Evolutionary conservation across 2,113 vertebrate genomes (phyloP), one percentile per base, ranked within the genome.

Genomic region (Phylloscopus trochiloides): DNA sequence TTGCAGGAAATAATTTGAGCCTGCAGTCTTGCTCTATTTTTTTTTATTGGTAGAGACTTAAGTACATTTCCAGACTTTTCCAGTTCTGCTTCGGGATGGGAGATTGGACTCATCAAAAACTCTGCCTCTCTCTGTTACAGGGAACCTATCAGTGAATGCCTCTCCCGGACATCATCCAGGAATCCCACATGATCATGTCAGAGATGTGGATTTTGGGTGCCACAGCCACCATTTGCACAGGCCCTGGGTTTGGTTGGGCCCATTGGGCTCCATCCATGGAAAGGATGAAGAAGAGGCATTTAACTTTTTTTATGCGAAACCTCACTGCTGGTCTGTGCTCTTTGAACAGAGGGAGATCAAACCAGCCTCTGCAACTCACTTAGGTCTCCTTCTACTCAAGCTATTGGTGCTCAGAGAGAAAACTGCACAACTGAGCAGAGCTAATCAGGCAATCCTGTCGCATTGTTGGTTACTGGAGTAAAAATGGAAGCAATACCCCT

Each of bases 211-310:
- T 81, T 87, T 83, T 48, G 45, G 28, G 20, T n/a, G 18, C 51
- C 54, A 79, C 0, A 0, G 54, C 21, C 45, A 61, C 8, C 3
- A 1, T 12, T 54, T 52, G 21, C 40, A 34, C 28, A 73, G 21
- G 7, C 7, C 5, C 52, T 26, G 34, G 24, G 24, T 70, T 61
- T 77, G 25, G 3, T 3, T 80, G 40, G 17, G 29, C 11, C 18
- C 16, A 15, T 1, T 43, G 51, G 34, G 25, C 16, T 84, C 29
- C 29, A 45, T 24, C 29, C 47, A 51, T 6, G 8, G 12, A 70
- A 90, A 82, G 10, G 16, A 67, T 12, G 17, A 43, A 78, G 32
- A 90, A 32, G 9, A n/a, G 20, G 7, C 32, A 74, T 66, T 34
- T 47, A 50, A 63, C 5, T 19, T 66, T 57, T 66, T 58, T 84